Conservation (phyloP, 1,140 invertebrate species). For the Anastrepha ludens region DNA sequence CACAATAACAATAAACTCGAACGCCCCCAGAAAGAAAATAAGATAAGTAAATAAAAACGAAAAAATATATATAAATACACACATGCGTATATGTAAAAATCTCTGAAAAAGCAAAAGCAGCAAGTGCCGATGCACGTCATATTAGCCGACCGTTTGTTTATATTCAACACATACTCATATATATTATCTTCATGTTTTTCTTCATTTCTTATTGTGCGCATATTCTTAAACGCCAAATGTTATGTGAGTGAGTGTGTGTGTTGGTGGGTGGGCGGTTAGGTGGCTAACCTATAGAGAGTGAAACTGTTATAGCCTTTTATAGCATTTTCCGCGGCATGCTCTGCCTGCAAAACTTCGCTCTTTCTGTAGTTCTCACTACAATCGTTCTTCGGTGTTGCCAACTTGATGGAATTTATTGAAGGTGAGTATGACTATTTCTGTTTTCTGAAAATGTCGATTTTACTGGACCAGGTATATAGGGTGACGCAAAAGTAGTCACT, state of each 20-base stretch:
- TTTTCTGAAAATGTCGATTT: no score
- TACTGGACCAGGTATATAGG: no score
- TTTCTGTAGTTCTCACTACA: neutral
- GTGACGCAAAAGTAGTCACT: no score
- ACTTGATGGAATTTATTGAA: neutral
- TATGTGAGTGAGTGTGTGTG: neutral
- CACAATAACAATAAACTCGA: neutral
- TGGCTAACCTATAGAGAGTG: neutral
- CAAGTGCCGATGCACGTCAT: constrained; percentile 3
- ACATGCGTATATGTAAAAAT: neutral
- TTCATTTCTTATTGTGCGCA: constrained; percentile 31
- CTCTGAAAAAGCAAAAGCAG: constrained; percentile 9
- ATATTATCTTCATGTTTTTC: constrained; percentile 35
- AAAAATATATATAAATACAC: neutral
- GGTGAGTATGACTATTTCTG: no score
- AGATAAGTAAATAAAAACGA: neutral
- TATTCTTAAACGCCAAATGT: constrained; percentile 20
- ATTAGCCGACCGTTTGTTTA: constrained; percentile 42
- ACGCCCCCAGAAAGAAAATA: constrained; percentile 1
- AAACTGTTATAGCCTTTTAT: constrained; percentile 4
- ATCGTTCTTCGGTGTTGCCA: neutral
- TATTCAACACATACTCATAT: neutral
- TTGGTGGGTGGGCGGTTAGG: constrained; percentile 27
- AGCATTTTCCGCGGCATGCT: neutral
- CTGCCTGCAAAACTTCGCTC: neutral